Evolutionary conservation across 2,888 invertebrate genomes (phyloP).

Genomic region (Ischnus inquisitorius): DNA sequence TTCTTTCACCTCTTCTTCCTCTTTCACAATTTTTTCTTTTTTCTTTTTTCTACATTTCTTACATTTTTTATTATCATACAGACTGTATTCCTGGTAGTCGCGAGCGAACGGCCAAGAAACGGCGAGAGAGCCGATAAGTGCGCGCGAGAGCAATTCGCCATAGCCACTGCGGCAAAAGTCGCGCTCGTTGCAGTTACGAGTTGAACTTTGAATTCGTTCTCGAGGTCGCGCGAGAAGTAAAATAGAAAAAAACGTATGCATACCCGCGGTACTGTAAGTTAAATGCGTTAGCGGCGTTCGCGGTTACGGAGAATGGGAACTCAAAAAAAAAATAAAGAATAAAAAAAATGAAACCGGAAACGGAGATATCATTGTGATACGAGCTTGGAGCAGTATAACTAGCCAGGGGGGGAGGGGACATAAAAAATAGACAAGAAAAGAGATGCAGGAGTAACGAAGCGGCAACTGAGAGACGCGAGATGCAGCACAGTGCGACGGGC

Average conservation of each 20-base stretch:
- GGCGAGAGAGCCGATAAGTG: slow-evolving; percentile 24
- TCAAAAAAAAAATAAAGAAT: background rate
- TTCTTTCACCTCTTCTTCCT: slow-evolving; percentile 61
- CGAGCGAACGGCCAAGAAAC: background rate
- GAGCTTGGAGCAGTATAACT: slow-evolving; percentile 17
- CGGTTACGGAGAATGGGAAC: background rate
- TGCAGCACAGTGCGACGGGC: slow-evolving; percentile 4
- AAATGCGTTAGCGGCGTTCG: background rate
- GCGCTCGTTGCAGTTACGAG: slow-evolving; percentile 26
- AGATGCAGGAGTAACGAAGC: background rate
- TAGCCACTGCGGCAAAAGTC: slow-evolving; percentile 3
- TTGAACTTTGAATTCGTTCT: slow-evolving; percentile 39
- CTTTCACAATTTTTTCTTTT: slow-evolving; percentile 50
- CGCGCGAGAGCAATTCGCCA: background rate
- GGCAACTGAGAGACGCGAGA: background rate
- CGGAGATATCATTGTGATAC: background rate
- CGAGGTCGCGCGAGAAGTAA: slow-evolving; percentile 16
- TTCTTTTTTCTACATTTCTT: slow-evolving; percentile 32
- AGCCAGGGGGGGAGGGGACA: slow-evolving; percentile 24
- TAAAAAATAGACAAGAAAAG: slow-evolving; percentile 29
- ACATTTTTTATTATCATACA: slow-evolving; percentile 49
- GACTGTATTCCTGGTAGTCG: slow-evolving; percentile 35
- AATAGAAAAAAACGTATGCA: slow-evolving; percentile 7
- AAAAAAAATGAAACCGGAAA: background rate
- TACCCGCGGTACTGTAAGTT: too few species aligned